A percentile compares a stretch with the other conserved stretches of the same genome.
Conservation (phyloP, 2,888 invertebrate species). For the Theodoxus fluviatilis region DNA sequence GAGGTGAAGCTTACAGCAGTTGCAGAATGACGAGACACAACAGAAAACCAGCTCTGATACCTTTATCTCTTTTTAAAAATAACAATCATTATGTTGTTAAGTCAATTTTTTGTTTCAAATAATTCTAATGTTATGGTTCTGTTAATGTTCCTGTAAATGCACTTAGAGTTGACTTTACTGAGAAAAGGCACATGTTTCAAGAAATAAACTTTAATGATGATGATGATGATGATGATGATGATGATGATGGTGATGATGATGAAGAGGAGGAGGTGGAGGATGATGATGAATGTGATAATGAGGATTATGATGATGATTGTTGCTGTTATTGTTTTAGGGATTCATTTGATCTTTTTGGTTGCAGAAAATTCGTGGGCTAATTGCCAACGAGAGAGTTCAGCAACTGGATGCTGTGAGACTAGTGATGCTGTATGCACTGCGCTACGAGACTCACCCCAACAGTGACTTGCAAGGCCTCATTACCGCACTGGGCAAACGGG, state of each 20-base stretch:
- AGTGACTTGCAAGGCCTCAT: slow-evolving; percentile 82
- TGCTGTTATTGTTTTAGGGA: neutral
- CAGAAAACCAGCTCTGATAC: too few relatives aligned
- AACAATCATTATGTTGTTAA: too few relatives aligned
- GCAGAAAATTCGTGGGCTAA: slow-evolving; percentile 79
- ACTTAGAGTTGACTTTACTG: neutral
- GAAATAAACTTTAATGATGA: neutral
- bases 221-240: neutral
- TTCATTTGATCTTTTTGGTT: slow-evolving; percentile 32
- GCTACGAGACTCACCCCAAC: slow-evolving; percentile 86
- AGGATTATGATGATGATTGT: neutral
- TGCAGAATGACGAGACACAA: too few relatives aligned
- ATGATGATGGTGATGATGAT: neutral
- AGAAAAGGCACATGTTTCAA: neutral
- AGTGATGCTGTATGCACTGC: slow-evolving; percentile 89
- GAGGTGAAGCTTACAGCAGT: too few relatives aligned
- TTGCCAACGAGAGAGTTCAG: slow-evolving; percentile 77
- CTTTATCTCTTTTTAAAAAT: too few relatives aligned
- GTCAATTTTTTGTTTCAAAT: too few relatives aligned
- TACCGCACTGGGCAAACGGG: slow-evolving; percentile 76
- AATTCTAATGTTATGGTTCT: too few relatives aligned
- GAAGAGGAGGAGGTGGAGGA: neutral
- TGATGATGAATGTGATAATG: neutral
- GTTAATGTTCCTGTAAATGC: neutral
- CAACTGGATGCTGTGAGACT: slow-evolving; percentile 85